Conservation (phyloP, 2,888 invertebrate species). For the Theodoxus fluviatilis region DNA sequence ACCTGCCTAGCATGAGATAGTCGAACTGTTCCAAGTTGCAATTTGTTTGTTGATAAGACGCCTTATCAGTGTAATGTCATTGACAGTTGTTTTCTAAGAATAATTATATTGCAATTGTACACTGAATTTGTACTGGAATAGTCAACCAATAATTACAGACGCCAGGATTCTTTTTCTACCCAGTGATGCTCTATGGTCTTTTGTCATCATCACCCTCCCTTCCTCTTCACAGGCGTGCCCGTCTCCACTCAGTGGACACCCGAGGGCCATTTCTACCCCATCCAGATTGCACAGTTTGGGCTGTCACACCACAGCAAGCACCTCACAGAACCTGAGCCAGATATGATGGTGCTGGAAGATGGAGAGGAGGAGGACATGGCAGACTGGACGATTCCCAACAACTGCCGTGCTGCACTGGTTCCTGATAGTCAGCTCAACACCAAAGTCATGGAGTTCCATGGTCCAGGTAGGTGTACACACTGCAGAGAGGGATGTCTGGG, state of each 20-base stretch:
- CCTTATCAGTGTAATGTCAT: no score
- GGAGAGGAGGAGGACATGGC: slow-evolving; percentile 68
- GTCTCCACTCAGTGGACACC: slow-evolving; percentile 81
- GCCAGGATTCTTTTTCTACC: no score
- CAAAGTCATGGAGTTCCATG: slow-evolving; percentile 73
- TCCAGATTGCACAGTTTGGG: slow-evolving; percentile 98
- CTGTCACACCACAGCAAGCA: slow-evolving; percentile 96
- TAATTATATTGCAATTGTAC: no score
- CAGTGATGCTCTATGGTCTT: no score
- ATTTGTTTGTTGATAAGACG: no score
- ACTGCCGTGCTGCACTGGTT: slow-evolving; percentile 27
- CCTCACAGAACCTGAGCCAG: slow-evolving; percentile 83
- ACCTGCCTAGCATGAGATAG: no score
- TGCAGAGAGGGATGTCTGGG: no score
- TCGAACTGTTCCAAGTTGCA: no score
- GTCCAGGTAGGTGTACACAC: slow-evolving; percentile 69
- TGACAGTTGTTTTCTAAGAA: no score
- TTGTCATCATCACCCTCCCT: no score
- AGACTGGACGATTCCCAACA: slow-evolving; percentile 76
- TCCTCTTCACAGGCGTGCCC: slow-evolving; percentile 59
- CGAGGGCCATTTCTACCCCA: slow-evolving; percentile 95
- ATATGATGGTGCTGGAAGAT: slow-evolving; percentile 78
- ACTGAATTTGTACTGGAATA: no score
- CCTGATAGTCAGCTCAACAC: slow-evolving; percentile 59
- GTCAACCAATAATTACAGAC: no score